phyloP scores from a whole-genome alignment of 2,113 vertebrate genomes.

The Carassius auratus region DNA sequence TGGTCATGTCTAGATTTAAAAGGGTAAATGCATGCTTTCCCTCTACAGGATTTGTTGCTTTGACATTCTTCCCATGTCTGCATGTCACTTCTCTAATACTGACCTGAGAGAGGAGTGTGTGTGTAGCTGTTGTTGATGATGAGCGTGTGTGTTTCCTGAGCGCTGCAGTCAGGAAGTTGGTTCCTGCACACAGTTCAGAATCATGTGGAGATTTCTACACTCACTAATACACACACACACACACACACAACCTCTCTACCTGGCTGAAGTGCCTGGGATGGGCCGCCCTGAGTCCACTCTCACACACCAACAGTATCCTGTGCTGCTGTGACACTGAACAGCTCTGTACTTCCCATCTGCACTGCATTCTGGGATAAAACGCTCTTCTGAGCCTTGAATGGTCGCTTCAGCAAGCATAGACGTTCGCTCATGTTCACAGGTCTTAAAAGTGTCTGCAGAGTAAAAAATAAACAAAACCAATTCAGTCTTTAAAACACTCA shows the following conservation, averaged over 20 bases:
- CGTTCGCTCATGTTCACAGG: slow-evolving; percentile 83
- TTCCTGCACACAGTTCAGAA: slow-evolving; percentile 49
- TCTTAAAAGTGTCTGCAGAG: not conserved
- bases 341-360: slow-evolving; percentile 84
- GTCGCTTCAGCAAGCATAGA: slow-evolving; percentile 78
- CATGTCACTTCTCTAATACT: not conserved
- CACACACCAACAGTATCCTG: slow-evolving; percentile 8
- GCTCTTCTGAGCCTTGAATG: slow-evolving; percentile 76
- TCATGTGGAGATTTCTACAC: not conserved
- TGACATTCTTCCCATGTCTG: not conserved
- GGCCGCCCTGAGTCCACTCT: not conserved
- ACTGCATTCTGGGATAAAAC: slow-evolving; percentile 86
- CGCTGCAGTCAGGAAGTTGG: slow-evolving; percentile 64
- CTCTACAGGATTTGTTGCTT: not conserved
- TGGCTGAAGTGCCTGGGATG: not conserved
- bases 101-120: slow-evolving; percentile 61
- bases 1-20: not conserved
- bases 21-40: no score
- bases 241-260: not conserved
- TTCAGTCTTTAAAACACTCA: not conserved
- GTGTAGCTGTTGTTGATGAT: slow-evolving; percentile 19
- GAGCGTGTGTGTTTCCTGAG: slow-evolving; percentile 25
- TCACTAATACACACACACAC: not conserved
- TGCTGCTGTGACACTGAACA: slow-evolving; percentile 74
- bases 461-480: not conserved